Base-by-base conservation (phyloP, 2,888 invertebrate species). In the Sabellastarte sp. region DNA sequence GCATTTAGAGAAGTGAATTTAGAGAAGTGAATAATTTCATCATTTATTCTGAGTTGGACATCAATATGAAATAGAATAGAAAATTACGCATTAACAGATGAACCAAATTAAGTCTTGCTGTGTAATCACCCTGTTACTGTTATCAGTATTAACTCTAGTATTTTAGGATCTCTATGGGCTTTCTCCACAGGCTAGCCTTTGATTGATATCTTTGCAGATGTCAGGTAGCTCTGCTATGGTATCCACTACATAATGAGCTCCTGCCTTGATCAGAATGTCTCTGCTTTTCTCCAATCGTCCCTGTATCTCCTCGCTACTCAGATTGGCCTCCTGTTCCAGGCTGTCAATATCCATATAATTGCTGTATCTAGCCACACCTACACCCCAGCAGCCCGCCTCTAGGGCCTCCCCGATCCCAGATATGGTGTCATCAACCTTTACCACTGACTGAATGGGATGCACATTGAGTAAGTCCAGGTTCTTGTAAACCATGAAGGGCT, bases 191-290 rank as follows among this genome's bases (percentile, higher is more conserved):
- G 76, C 74, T 28, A 84, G 65, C 57, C 82, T 72, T 20, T 64
- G 52, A 64, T 84, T 84, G 55, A 84, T 82, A 62, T 83, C 78
- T n/a, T 70, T 74, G 28, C 81, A 72, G 10, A 84, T 80, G 55
- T 73, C 73, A 2, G 83, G 84, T 51, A 84, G 64, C 1, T 84
- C 81, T 0, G 65, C 74, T 28, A 84, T 78, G 24, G 76, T 74
- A 65, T 84, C 84, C 53, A 84, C 76, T 30, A 84, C 83, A 66
- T 84, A 84, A 72, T 84, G 84, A 2, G 82, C 81, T 32, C 84
- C 84, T 28, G 77, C 67, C 50, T 83, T 71, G 2, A 66, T 58
- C 32, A 84, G 70, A 10, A 79, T 66, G 2, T 78, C 76, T 24
- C 78, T 77, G 3, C 81, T 76, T 5, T 70, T 57, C 50, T 73